A percentile compares a stretch with the other conserved stretches of the same genome.
phyloP scores from a whole-genome alignment of 2,797 vertebrate genomes.

The Eupleurogrammus muticus region DNA sequence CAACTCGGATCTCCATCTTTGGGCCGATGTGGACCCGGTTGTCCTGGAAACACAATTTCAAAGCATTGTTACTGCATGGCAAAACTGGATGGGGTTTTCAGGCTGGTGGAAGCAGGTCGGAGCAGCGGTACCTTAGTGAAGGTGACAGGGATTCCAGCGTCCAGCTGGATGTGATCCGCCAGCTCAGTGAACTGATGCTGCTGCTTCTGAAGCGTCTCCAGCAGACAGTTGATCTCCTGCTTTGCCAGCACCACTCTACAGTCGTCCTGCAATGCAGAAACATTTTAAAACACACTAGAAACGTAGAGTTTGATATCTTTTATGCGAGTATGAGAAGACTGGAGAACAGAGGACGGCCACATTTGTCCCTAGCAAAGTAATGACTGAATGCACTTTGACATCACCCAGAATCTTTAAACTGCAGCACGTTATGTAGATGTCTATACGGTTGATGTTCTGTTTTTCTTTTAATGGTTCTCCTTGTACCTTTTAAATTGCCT shows the following conservation, averaged over 20 bases:
- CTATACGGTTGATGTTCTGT: no score
- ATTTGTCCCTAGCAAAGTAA: no score
- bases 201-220: constrained; percentile 97
- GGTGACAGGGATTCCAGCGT: constrained; percentile 98
- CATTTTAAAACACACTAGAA: no score
- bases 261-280: constrained; percentile 87
- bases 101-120: no score
- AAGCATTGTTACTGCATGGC: background rate
- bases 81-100: background rate
- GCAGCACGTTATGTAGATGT: no score
- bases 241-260: constrained; percentile 97
- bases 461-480: no score
- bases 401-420: no score
- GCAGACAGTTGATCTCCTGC: constrained; percentile 95
- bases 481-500: no score
- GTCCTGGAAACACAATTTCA: constrained; percentile 82
- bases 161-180: constrained; percentile 95
- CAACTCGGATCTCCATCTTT: constrained; percentile 99
- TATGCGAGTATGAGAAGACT: no score
- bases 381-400: no score
- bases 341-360: no score
- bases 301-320: no score
- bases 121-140: constrained; percentile 92
- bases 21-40: constrained; percentile 98
- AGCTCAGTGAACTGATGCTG: constrained; percentile 99